phyloP scores from a whole-genome alignment of 2,888 invertebrate genomes.

The Augochlorella aurata region DNA sequence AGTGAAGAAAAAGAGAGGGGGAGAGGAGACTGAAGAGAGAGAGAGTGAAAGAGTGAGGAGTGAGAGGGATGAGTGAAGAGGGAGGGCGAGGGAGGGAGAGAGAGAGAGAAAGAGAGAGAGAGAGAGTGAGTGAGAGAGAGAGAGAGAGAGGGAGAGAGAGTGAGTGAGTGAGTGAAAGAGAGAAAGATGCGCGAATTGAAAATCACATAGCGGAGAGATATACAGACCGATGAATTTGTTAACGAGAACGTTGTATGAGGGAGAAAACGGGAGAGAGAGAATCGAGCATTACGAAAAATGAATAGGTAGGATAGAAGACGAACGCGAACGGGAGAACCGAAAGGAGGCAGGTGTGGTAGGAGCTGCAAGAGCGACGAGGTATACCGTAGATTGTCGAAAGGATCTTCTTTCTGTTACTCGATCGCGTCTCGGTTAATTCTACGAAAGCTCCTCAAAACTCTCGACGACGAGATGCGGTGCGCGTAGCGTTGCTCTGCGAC shows the following conservation, averaged over 20 bases:
- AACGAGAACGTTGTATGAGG: slow-evolving; percentile 28
- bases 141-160: neutral
- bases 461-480: neutral
- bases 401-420: slow-evolving; percentile 44
- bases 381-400: slow-evolving; percentile 27
- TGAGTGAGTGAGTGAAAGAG: no score
- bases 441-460: slow-evolving; percentile 28
- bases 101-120: neutral
- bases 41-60: no score
- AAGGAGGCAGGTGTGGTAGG: neutral
- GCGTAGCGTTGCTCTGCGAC: neutral
- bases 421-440: slow-evolving; percentile 47
- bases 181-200: slow-evolving; percentile 7
- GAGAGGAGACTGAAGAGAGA: no score
- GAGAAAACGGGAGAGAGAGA: neutral
- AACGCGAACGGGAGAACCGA: slow-evolving; percentile 3
- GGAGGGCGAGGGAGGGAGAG: neutral
- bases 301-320: neutral
- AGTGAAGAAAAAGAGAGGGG: no score
- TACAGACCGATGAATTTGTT: slow-evolving; percentile 44
- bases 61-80: no score
- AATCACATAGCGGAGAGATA: slow-evolving; percentile 44
- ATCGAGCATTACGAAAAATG: neutral
- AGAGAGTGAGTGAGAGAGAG: no score
- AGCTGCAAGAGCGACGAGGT: slow-evolving; percentile 44